A percentile compares a stretch with the other conserved stretches of the same genome.
Conservation (phyloP, 2,888 invertebrate species). For the Aethes cnicana region DNA sequence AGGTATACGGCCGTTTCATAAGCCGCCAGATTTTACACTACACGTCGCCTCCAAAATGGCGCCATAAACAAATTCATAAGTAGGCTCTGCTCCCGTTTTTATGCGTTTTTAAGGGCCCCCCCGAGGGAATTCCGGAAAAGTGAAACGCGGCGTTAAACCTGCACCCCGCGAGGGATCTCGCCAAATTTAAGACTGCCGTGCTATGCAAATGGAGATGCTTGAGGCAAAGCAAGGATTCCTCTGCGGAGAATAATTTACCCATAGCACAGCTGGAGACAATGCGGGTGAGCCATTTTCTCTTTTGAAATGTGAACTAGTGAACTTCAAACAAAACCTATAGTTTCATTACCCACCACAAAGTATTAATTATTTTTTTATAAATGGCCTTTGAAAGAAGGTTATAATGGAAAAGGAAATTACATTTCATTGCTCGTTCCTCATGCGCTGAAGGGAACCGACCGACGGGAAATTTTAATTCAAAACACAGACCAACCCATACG, state of each 20-base stretch:
- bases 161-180: constrained; percentile 58
- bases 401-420: constrained; percentile 70
- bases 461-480: constrained; percentile 75
- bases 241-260: constrained; percentile 9
- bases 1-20: constrained; percentile 65
- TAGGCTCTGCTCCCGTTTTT: constrained; percentile 73
- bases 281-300: too few species aligned
- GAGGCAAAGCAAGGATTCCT: constrained; percentile 17
- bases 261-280: neutral
- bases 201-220: constrained; percentile 29
- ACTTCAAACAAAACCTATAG: too few species aligned
- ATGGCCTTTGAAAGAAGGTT: constrained; percentile 11
- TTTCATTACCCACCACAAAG: too few species aligned
- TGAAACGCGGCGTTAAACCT: constrained; percentile 75
- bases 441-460: constrained; percentile 48
- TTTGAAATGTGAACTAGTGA: too few species aligned
- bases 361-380: too few species aligned
- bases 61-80: constrained; percentile 82
- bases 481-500: constrained; percentile 77
- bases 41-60: constrained; percentile 61
- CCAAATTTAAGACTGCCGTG: constrained; percentile 31
- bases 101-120: constrained; percentile 77
- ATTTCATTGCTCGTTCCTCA: constrained; percentile 71
- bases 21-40: constrained; percentile 52
- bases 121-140: constrained; percentile 64